Evolutionary conservation across 2,113 vertebrate species (phyloP).

Genomic region (Nycticryphes semicollaris): DNA sequence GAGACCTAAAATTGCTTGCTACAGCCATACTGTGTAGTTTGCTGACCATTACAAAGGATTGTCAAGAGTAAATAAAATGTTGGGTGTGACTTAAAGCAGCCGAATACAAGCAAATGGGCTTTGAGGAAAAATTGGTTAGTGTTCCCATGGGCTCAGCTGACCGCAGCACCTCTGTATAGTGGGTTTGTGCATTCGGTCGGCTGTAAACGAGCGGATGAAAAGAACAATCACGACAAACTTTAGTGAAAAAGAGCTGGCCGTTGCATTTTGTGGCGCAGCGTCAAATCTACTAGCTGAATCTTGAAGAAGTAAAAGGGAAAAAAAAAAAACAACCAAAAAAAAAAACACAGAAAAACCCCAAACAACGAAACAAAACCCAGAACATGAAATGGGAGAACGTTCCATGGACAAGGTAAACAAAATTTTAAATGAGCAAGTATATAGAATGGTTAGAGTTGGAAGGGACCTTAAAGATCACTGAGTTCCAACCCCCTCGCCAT

Average conservation of each 20-base stretch:
- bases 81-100: background rate
- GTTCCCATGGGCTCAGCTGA: background rate
- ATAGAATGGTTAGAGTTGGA: background rate
- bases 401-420: background rate
- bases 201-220: background rate
- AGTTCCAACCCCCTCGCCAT: background rate
- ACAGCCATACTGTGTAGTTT: background rate
- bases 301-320: background rate
- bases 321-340: too few species aligned
- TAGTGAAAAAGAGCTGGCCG: background rate
- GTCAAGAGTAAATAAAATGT: background rate
- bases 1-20: background rate
- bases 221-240: background rate
- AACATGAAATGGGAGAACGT: background rate
- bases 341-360: too few species aligned
- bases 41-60: background rate
- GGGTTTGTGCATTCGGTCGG: background rate
- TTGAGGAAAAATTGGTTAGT: background rate
- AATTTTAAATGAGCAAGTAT: background rate
- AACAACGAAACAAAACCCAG: too few species aligned
- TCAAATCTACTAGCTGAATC: background rate
- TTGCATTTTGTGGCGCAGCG: background rate
- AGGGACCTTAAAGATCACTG: background rate
- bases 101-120: background rate
- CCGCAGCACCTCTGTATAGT: accelerated